Evolutionary conservation across 1,140 invertebrate species (phyloP).

Genomic region (Zaprionus kolodkinae): DNA sequence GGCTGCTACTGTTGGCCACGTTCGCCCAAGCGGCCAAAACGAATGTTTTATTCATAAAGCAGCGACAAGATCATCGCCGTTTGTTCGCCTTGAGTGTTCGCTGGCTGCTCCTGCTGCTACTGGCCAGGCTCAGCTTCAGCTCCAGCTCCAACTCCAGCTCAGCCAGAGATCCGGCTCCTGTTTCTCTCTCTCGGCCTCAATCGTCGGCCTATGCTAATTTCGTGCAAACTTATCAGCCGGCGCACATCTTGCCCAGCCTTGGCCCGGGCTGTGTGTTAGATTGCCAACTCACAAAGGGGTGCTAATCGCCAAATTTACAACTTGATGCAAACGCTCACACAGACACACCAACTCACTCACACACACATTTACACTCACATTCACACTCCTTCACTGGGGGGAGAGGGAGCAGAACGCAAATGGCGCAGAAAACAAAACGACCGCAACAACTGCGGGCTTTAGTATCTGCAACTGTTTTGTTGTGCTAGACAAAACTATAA

Average conservation of each 20-base stretch:
- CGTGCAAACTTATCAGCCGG: slow-evolving; percentile 74
- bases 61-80: slow-evolving; percentile 76
- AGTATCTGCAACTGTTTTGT: slow-evolving; percentile 52
- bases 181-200: slow-evolving; percentile 25
- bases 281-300: slow-evolving; percentile 74
- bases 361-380: slow-evolving; percentile 10
- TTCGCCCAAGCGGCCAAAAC: slow-evolving; percentile 51
- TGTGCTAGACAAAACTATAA: slow-evolving; percentile 68
- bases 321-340: slow-evolving; percentile 65
- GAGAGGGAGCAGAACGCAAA: slow-evolving; percentile 63
- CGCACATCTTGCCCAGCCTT: slow-evolving; percentile 73
- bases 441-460: slow-evolving; percentile 54
- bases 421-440: slow-evolving; percentile 83
- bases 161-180: slow-evolving; percentile 24
- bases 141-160: no score
- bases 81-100: slow-evolving; percentile 46
- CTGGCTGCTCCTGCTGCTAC: slow-evolving; percentile 35
- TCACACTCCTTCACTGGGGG: slow-evolving; percentile 22
- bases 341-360: slow-evolving; percentile 1
- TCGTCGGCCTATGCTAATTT: slow-evolving; percentile 74
- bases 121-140: slow-evolving; percentile 25
- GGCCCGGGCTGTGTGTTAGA: slow-evolving; percentile 58
- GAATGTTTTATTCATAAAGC: slow-evolving; percentile 82
- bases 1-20: slow-evolving; percentile 74
- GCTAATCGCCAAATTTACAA: slow-evolving; percentile 84